Conservation (phyloP, 2,113 vertebrate species). For the Scalopus aquaticus region DNA sequence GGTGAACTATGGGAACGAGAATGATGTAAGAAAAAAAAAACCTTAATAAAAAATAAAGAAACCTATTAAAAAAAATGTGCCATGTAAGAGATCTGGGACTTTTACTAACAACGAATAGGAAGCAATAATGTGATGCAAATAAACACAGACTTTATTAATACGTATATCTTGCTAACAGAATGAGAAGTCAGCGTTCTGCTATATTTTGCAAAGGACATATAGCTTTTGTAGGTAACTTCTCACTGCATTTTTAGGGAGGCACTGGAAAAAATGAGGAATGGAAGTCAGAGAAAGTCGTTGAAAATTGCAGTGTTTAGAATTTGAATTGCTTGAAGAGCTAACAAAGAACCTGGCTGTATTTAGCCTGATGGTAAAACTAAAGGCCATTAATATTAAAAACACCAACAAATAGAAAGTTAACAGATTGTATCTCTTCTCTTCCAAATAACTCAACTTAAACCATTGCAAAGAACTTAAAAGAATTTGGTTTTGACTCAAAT, state of each 20-base stretch:
- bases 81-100: not conserved
- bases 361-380: conserved; percentile 12
- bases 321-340: not conserved
- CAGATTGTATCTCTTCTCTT: not conserved
- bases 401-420: not conserved
- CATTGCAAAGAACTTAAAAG: not conserved
- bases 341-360: not conserved
- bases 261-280: not conserved
- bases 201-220: not conserved
- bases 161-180: not conserved
- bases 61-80: not conserved
- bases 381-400: not conserved
- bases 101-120: not conserved
- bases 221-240: not conserved
- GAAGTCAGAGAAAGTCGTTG: not conserved
- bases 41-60: not conserved
- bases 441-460: not conserved
- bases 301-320: not conserved
- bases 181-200: not conserved
- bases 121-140: not conserved
- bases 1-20: too few relatives aligned
- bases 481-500: conserved; percentile 5
- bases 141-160: not conserved
- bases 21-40: too few relatives aligned
- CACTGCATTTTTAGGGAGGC: not conserved